Evolutionary conservation across 1,140 invertebrate species (phyloP).

Genomic region (Heliothis subflexa): DNA sequence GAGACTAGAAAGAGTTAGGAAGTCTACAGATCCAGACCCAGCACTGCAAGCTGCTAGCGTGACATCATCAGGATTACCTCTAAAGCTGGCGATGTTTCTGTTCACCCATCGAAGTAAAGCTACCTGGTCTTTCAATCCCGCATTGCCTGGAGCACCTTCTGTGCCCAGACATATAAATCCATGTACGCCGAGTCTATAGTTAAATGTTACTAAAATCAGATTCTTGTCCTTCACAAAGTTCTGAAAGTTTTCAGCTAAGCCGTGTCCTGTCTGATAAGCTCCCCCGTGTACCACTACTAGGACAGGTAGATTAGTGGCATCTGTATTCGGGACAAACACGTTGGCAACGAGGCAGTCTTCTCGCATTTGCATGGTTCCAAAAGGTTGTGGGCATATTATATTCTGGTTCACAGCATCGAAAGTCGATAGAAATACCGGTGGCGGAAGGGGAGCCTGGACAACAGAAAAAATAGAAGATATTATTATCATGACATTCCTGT

Average conservation of each 20-base stretch:
- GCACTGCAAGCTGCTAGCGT: slow-evolving; percentile 67
- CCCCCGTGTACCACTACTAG: slow-evolving; percentile 53
- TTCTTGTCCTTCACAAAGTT: no score
- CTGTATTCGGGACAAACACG: slow-evolving; percentile 54
- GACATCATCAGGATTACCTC: slow-evolving; percentile 68
- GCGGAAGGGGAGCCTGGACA: background rate
- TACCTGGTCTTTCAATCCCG: slow-evolving; percentile 69
- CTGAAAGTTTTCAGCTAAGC: no score
- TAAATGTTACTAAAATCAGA: slow-evolving; percentile 59
- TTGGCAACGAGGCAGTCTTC: slow-evolving; percentile 27
- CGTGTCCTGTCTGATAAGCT: slow-evolving; percentile 38
- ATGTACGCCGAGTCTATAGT: slow-evolving; percentile 62
- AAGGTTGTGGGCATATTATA: background rate
- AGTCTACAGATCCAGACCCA: slow-evolving; percentile 60
- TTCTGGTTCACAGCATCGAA: background rate
- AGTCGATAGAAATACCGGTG: background rate
- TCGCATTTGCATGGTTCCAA: background rate
- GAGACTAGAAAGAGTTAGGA: slow-evolving; percentile 61
- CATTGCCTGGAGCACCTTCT: slow-evolving; percentile 62
- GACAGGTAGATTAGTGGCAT: slow-evolving; percentile 51
- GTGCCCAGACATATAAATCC: slow-evolving; percentile 67
- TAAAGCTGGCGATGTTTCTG: slow-evolving; percentile 65
- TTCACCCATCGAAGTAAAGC: slow-evolving; percentile 66
- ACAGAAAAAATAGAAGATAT: background rate
- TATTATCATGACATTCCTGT: no score